Percentiles rank a stretch among this genome's conserved stretches.
Conservation (phyloP, 2,888 invertebrate species). For the Caenorhabditis doughertyi region DNA sequence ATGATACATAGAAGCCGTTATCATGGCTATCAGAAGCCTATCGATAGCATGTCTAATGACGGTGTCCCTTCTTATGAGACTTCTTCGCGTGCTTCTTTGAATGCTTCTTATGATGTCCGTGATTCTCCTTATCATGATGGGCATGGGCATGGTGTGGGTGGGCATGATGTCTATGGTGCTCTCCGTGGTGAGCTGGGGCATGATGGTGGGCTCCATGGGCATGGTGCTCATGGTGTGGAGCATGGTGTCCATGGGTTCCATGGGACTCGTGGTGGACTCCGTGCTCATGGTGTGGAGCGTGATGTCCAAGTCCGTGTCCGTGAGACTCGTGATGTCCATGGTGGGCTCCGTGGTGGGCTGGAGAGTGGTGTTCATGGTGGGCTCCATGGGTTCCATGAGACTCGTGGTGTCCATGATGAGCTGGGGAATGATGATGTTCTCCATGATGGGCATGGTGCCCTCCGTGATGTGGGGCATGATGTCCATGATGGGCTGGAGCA, state of each 20-base stretch:
- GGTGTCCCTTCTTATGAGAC: constrained; percentile 42
- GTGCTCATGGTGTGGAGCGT: constrained; percentile 7
- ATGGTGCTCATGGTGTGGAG: not conserved
- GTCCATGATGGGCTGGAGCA: constrained; percentile 18
- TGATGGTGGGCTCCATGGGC: not conserved
- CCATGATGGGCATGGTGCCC: constrained; percentile 43
- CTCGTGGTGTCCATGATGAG: constrained; percentile 26
- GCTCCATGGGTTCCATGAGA: not conserved
- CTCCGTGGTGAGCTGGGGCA: not conserved
- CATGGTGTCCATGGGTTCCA: not conserved
- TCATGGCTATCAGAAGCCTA: not conserved
- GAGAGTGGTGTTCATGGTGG: not conserved
- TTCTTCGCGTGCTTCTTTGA: constrained; percentile 49
- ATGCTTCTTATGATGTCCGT: constrained; percentile 34
- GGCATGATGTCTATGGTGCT: not conserved
- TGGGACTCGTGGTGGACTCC: constrained; percentile 12
- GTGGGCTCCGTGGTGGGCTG: not conserved
- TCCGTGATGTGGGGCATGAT: constrained; percentile 31
- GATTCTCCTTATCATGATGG: constrained; percentile 23
- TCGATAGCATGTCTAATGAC: constrained; percentile 23
- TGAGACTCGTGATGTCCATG: not conserved
- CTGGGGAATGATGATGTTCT: not conserved
- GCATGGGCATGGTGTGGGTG: constrained; percentile 17
- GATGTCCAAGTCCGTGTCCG: no score
- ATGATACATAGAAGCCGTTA: constrained; percentile 38